Evolutionary conservation across 2,888 invertebrate species (phyloP).

Genomic region (Drosophila falleni): DNA sequence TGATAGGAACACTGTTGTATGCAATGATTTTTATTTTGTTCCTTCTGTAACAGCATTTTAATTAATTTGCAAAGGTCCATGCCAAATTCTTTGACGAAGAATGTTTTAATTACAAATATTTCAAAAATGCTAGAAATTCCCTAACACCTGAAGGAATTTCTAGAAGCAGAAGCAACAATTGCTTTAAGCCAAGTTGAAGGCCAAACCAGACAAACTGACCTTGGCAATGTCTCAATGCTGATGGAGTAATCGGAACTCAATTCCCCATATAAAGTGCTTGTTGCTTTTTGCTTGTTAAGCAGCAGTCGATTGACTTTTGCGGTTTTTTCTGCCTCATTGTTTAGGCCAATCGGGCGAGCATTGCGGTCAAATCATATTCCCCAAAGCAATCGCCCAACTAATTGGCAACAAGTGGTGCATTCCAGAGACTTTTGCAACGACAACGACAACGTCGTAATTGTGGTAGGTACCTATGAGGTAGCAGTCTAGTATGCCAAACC

Average conservation of each 20-base stretch:
- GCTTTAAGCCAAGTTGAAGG: background rate
- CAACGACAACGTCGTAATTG: background rate
- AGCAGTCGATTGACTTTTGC: conserved; percentile 38
- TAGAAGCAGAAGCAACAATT: background rate
- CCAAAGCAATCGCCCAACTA: conserved; percentile 29
- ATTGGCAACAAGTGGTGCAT: conserved; percentile 49
- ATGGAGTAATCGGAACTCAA: conserved; percentile 7
- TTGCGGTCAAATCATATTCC: conserved; percentile 44
- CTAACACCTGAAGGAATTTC: background rate
- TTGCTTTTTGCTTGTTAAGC: conserved; percentile 12
- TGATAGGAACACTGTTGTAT: no score
- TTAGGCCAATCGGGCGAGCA: conserved; percentile 20
- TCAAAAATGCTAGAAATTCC: background rate
- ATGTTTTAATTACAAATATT: background rate
- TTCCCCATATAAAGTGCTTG: conserved; percentile 10
- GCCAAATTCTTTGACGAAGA: no score
- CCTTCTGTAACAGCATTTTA: no score
- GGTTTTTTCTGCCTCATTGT: conserved; percentile 30
- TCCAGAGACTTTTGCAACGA: conserved; percentile 22
- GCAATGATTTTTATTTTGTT: no score
- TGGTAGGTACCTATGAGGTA: background rate
- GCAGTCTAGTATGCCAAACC: conserved; percentile 36
- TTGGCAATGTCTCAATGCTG: background rate
- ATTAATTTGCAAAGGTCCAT: no score
- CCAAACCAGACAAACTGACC: background rate